phyloP scores from a whole-genome alignment of 2,888 invertebrate genomes.

The Euproctis similis region DNA sequence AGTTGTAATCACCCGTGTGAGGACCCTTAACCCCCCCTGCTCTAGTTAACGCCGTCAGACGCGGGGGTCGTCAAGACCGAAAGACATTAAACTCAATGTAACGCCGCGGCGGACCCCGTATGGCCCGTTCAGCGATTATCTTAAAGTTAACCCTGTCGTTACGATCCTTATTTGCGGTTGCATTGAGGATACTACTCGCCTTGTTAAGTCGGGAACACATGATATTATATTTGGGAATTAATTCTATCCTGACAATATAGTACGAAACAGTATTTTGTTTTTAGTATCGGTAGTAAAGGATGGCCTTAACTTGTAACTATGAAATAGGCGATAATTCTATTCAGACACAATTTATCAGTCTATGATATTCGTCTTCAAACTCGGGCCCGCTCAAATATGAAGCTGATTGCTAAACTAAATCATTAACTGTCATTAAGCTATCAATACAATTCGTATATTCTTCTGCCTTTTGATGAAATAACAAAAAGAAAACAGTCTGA shows the following conservation, averaged over 20 bases:
- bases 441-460: too few species aligned
- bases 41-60: slow-evolving; percentile 38
- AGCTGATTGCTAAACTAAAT: too few species aligned
- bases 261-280: too few species aligned
- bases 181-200: slow-evolving; percentile 30
- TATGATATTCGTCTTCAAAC: too few species aligned
- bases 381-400: too few species aligned
- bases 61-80: slow-evolving; percentile 46
- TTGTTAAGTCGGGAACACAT: slow-evolving; percentile 32
- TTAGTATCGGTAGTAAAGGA: too few species aligned
- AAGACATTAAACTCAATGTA: slow-evolving; percentile 58
- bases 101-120: slow-evolving; percentile 39
- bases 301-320: too few species aligned
- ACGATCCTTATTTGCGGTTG: slow-evolving; percentile 62
- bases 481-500: too few species aligned
- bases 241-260: slow-evolving; percentile 12
- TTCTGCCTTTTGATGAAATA: too few species aligned
- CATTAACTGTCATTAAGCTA: too few species aligned
- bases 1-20: slow-evolving; percentile 40
- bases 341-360: too few species aligned
- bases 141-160: slow-evolving; percentile 65
- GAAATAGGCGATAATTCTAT: too few species aligned
- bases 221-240: slow-evolving; percentile 22
- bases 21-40: slow-evolving; percentile 42
- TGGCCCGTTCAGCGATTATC: slow-evolving; percentile 59